These are phyloP conservation scores for Epirrhoe tristata DNA, from an alignment of 2,888 invertebrate genomes.

Conservation along the genomic window DNA sequence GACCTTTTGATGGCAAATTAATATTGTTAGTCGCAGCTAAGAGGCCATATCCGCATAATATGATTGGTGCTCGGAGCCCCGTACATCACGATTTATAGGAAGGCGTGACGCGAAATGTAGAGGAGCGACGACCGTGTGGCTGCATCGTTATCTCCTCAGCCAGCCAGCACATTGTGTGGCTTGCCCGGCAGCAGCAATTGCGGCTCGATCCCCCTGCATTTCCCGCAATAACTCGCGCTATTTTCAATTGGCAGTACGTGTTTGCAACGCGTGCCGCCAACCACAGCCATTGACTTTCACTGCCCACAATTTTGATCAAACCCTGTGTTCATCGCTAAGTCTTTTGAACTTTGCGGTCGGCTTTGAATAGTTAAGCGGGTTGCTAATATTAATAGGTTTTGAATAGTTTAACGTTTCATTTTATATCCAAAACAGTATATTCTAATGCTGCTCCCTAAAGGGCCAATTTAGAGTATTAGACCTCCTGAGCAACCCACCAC, in stretches of 20 bases:
- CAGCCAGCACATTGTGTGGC: constrained; percentile 63
- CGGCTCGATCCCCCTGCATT: constrained; percentile 70
- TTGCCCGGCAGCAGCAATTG: constrained; percentile 76
- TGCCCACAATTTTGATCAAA: constrained; percentile 72
- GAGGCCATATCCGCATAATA: constrained; percentile 38
- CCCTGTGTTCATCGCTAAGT: constrained; percentile 64
- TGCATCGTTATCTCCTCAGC: constrained; percentile 56
- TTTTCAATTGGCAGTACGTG: constrained; percentile 80
- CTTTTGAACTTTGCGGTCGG: constrained; percentile 53
- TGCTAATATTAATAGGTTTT: constrained; percentile 54
- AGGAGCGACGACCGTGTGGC: constrained; percentile 51
- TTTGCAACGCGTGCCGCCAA: constrained; percentile 75
- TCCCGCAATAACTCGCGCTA: constrained; percentile 74
- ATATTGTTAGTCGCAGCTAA: constrained; percentile 25
- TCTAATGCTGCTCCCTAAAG: constrained; percentile 46
- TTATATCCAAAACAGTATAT: constrained; percentile 18
- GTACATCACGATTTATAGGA: constrained; percentile 40
- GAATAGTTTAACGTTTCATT: constrained; percentile 50
- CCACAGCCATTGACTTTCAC: constrained; percentile 64
- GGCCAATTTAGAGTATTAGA: constrained; percentile 65
- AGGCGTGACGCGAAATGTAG: constrained; percentile 62
- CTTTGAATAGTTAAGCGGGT: constrained; percentile 52
- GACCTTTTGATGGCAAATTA: constrained; percentile 24
- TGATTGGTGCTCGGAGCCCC: constrained; percentile 47
- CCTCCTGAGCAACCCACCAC: constrained; percentile 65